Base-by-base conservation (phyloP, 2,113 vertebrate species). In the Sigmodon hispidus region DNA sequence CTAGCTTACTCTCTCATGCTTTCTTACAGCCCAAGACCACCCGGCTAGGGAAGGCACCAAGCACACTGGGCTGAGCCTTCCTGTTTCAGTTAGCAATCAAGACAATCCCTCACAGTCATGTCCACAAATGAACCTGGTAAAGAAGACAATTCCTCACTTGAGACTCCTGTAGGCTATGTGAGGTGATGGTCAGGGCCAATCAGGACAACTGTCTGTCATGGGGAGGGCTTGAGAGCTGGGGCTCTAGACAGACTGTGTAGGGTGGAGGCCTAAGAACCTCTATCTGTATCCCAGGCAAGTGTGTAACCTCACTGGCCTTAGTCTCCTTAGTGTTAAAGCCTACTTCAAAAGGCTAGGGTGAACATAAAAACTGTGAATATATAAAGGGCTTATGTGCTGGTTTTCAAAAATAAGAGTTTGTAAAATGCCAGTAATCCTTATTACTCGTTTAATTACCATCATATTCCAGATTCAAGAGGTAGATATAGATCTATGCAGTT, bases 321-420 rank as follows among this genome's bases (percentile, higher is more conserved):
- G n/a, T 75, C 21, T 88, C 59, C 43, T 48, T 50, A 6, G 67
- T 5, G 2, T 61, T 45, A 52, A 55, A 43, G 52, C 12, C 34
- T 50, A 19, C 36, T 7, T 90, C 83, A 84, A 67, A 93, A 90
- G 36, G 48, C 0, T 34, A 43, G 67, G 24, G 24, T 50, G 50
- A 91, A 77, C 34, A 85, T 65, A 26, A 61, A 73, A 80, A 22
- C 5, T 0, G 2, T 31, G n/a, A 65, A 0, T 9, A 21, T 24
- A 84, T 7, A 57, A 84, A 52, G 34, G 21, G 24, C 3, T 76
- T 24, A 43, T 31, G 9, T 26, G 29, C 21, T 70, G 97, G 98
- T 98, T 99, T 97, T 92, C 95, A 97, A 7, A 40, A 2, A 67
- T 1, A 89, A 94, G 52, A 61, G 10, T 40, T 67, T 36, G 2